Evolutionary conservation across 1,140 invertebrate genomes (phyloP).

Genomic region (Carcinoscorpius rotundicauda): DNA sequence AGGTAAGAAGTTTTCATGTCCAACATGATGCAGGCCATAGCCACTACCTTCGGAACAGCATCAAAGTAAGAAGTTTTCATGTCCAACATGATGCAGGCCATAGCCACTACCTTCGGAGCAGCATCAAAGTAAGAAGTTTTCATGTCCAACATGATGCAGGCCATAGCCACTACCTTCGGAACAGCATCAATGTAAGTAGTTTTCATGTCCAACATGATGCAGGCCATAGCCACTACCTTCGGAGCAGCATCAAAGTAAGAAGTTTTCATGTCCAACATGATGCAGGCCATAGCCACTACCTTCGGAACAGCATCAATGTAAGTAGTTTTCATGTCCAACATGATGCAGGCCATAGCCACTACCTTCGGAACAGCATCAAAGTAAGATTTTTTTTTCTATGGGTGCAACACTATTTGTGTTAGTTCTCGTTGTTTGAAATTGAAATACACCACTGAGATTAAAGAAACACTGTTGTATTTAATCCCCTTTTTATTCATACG

Average conservation of each 20-base stretch:
- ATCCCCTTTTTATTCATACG: too few relatives aligned
- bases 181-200: constrained; percentile 84
- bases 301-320: constrained; percentile 88
- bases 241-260: constrained; percentile 78
- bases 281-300: constrained; percentile 78
- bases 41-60: constrained; percentile 82
- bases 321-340: constrained; percentile 52
- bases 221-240: constrained; percentile 82
- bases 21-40: constrained; percentile 76
- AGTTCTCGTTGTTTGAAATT: too few relatives aligned
- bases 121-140: constrained; percentile 64
- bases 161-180: constrained; percentile 81
- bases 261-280: constrained; percentile 59
- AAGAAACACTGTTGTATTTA: too few relatives aligned
- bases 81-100: constrained; percentile 71
- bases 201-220: constrained; percentile 69
- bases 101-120: constrained; percentile 82
- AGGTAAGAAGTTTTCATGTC: constrained; percentile 75
- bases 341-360: constrained; percentile 78
- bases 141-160: constrained; percentile 70
- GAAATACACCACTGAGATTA: too few relatives aligned
- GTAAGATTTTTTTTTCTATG: constrained; percentile 33
- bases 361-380: constrained; percentile 89
- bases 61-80: constrained; percentile 64
- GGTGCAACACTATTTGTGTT: too few relatives aligned